Percentiles rank a stretch among this genome's conserved stretches.
Evolutionary conservation across 2,888 invertebrate genomes (phyloP).

Genomic region (Argynnis bischoffii): DNA sequence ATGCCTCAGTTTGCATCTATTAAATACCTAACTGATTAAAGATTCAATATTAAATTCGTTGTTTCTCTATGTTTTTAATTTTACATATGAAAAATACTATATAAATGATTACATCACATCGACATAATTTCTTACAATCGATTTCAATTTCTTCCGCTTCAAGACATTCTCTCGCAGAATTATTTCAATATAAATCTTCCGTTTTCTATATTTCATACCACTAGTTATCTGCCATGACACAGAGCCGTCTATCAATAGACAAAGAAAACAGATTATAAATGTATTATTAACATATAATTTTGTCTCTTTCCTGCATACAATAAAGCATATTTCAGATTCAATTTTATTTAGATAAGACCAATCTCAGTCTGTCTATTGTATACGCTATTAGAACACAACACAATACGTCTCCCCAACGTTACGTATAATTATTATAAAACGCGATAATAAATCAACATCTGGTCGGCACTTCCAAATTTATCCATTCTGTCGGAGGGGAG

Average conservation of each 20-base stretch:
- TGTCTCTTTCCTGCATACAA: constrained; percentile 4
- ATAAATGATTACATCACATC: too few relatives aligned
- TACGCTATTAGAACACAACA: constrained; percentile 41
- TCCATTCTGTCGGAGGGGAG: constrained; percentile 53
- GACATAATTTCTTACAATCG: not conserved
- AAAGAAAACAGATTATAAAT: not conserved
- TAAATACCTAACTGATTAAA: too few relatives aligned
- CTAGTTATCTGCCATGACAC: constrained; percentile 25
- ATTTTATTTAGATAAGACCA: constrained; percentile 22
- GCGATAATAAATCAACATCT: constrained; percentile 79
- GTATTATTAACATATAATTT: constrained; percentile 20
- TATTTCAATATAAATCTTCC: constrained; percentile 21
- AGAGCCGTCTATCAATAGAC: constrained; percentile 24
- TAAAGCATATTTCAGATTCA: constrained; percentile 18
- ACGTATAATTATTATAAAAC: constrained; percentile 77
- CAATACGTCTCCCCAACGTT: constrained; percentile 59
- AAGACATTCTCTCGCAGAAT: constrained; percentile 7
- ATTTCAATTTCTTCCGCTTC: not conserved
- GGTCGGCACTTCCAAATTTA: constrained; percentile 74
- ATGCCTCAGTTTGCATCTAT: too few relatives aligned
- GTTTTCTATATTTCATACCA: constrained; percentile 24
- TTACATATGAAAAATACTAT: too few relatives aligned
- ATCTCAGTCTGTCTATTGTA: constrained; percentile 27
- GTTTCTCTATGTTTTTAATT: too few relatives aligned
- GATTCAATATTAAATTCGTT: too few relatives aligned